A percentile compares a stretch with the other conserved stretches of the same genome.
phyloP scores from a whole-genome alignment of 1,140 invertebrate genomes.

The Chironomus tepperi region DNA sequence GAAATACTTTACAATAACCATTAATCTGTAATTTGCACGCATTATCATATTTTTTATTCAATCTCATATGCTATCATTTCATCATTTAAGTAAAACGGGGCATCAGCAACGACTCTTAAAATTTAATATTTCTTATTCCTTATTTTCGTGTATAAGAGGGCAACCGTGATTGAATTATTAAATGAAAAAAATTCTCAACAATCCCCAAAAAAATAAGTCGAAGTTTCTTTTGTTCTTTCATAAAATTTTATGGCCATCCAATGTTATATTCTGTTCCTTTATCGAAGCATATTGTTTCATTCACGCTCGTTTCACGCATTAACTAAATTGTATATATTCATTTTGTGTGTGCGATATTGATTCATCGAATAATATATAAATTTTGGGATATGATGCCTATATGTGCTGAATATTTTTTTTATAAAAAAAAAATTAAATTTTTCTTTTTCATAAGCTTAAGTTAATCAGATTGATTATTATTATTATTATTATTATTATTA shows the following conservation, averaged over 20 bases:
- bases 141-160: background rate
- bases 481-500: too few relatives aligned
- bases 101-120: background rate
- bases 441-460: too few relatives aligned
- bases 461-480: too few relatives aligned
- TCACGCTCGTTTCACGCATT: background rate
- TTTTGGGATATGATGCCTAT: too few relatives aligned
- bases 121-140: background rate
- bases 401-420: too few relatives aligned
- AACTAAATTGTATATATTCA: background rate
- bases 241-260: background rate
- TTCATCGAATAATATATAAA: too few relatives aligned
- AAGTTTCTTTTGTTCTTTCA: background rate
- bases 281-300: slow-evolving; percentile 4
- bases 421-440: too few relatives aligned
- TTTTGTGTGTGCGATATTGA: too few relatives aligned
- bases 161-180: slow-evolving; percentile 13
- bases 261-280: background rate
- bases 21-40: slow-evolving; percentile 7
- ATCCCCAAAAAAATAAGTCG: too few relatives aligned
- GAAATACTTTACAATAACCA: background rate
- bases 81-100: background rate
- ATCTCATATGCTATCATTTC: background rate
- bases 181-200: background rate
- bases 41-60: slow-evolving; percentile 6